Evolutionary conservation across 1,140 invertebrate species (phyloP).

Genomic region (Coelopa frigida): DNA sequence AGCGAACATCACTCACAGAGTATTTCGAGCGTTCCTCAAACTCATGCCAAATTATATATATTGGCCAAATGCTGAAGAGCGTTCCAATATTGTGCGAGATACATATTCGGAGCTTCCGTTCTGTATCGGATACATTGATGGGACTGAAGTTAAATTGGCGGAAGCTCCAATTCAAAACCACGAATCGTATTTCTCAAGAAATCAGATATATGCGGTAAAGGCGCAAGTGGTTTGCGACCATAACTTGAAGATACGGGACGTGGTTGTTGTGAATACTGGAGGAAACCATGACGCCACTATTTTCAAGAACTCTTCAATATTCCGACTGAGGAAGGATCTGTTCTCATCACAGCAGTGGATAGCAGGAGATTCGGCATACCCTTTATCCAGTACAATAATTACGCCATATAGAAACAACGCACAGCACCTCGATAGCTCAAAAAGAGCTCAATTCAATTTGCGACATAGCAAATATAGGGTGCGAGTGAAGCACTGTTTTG

Average conservation of each 20-base stretch:
- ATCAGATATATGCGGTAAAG: conserved; percentile 7
- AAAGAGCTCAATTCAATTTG: conserved; percentile 4
- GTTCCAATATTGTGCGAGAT: no score
- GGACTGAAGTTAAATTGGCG: conserved; percentile 12
- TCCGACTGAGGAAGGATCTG: neutral
- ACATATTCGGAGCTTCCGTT: conserved; percentile 7
- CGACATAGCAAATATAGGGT: neutral
- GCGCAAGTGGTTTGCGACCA: conserved; percentile 5
- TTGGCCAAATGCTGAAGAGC: no score
- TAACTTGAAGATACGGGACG: conserved; percentile 1
- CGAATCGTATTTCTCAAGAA: neutral
- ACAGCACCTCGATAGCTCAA: no score
- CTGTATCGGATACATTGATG: conserved; percentile 10
- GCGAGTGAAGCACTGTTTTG: neutral
- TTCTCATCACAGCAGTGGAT: conserved; percentile 5
- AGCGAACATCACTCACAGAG: no score
- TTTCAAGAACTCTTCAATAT: conserved; percentile 7
- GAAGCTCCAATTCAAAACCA: neutral
- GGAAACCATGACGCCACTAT: conserved; percentile 6
- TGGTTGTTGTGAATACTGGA: neutral
- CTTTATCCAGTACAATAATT: conserved; percentile 4
- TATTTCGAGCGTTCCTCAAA: no score
- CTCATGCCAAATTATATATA: no score
- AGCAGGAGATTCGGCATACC: conserved; percentile 6
- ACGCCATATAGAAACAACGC: conserved; percentile 9